Conservation (phyloP, 1,140 invertebrate species). For the Leptoteleia sp. region DNA sequence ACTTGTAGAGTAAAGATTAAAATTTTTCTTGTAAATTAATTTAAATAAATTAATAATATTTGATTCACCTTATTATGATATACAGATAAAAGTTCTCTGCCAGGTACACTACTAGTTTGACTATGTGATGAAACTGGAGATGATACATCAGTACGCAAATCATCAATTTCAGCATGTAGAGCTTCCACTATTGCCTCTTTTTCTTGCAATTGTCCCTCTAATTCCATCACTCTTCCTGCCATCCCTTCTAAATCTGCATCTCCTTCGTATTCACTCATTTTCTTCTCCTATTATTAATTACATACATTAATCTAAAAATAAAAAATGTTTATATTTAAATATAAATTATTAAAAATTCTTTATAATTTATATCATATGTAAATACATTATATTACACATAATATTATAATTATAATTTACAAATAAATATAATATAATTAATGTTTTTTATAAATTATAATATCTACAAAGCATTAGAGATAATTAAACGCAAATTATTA, state of each 20-base stretch:
- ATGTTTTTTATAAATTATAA: no score
- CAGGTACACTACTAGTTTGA: constrained; percentile 73
- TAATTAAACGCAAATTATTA: no score
- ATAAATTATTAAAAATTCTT: background rate
- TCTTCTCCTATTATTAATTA: constrained; percentile 7
- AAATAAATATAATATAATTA: no score
- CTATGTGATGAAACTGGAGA: constrained; percentile 79
- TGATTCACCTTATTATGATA: constrained; percentile 78
- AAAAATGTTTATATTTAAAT: background rate
- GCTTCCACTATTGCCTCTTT: constrained; percentile 76
- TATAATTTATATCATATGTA: no score
- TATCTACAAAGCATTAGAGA: no score
- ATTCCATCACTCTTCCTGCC: constrained; percentile 74
- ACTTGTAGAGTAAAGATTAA: no score
- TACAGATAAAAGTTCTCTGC: constrained; percentile 70
- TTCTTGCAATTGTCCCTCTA: constrained; percentile 75
- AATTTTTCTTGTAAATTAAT: no score
- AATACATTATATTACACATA: no score
- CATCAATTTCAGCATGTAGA: constrained; percentile 77
- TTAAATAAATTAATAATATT: no score
- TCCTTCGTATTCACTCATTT: constrained; percentile 78
- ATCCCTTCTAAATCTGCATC: constrained; percentile 78
- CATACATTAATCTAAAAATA: constrained; percentile 31
- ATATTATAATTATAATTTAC: no score
- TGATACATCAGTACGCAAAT: constrained; percentile 73